Evolutionary conservation across 1,140 invertebrate species (phyloP), one percentile per base, ranked within the genome.

Genomic region (Ericerus pela): DNA sequence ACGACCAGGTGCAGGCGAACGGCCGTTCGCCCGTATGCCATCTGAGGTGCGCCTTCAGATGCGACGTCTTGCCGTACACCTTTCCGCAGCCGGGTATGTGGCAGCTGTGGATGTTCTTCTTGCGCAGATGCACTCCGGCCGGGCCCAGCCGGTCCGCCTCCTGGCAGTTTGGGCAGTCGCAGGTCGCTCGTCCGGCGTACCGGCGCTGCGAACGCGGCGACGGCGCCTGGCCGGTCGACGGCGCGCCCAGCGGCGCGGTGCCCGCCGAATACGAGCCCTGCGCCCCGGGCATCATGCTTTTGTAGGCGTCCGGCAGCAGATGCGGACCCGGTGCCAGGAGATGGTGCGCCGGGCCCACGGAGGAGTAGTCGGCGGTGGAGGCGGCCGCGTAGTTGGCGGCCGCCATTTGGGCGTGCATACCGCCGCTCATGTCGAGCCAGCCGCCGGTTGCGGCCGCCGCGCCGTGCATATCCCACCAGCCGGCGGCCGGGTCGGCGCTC

Each of bases 71-170:
- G 43, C 91, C 91, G 71, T 96, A 99, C 54, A 97, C 94, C 75
- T 99, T 99, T 26, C 91, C 90, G 73, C 96, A 99, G 24, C 93
- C 93, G 0, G 91, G 91, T 72, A 99, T 96, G 74, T 99, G 96
- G 72, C 96, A 99, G 67, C 88, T 94, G 72, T 99, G 96, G 65
- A 96, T 92, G 71, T 94, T 96, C 73, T 94, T 93, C 78, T 96
- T 96, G 54, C 91, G 76, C 29, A 96, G 75, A 67, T 94, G 88
- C 1, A 90, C 89, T 8, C 91, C 93, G 1, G 91, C 91, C 2
- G 92, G 91, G 1, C 93, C 93, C 27, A 96, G 73, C 26, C 91
- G 74, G 69, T 97, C 93, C 4, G 91, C 89, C 73, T 97, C 92
- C 72, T 93, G 88, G 69, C 95, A 98, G 72, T 97, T 97, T 33